Evolutionary conservation across 2,797 vertebrate genomes (phyloP).

Genomic region (Eleutherodactylus coqui): DNA sequence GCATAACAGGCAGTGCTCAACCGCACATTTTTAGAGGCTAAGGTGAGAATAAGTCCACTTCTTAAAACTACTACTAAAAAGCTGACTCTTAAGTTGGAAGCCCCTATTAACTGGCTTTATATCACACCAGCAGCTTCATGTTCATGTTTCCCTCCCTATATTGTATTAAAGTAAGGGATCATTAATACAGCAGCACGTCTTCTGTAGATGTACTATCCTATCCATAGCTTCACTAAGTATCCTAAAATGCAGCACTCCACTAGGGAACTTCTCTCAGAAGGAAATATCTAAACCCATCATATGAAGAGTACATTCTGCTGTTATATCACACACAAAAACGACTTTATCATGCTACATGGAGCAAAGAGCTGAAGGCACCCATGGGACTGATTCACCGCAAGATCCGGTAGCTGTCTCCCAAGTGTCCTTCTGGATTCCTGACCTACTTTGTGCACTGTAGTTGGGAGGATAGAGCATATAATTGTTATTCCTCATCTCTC

Average conservation of each 20-base stretch:
- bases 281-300: not conserved
- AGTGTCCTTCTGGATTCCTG: slow-evolving; percentile 60
- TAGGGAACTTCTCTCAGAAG: not conserved
- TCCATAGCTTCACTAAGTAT: not conserved
- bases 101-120: not conserved
- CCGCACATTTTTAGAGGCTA: not conserved
- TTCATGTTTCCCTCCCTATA: not conserved
- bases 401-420: slow-evolving; percentile 40
- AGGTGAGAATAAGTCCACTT: slow-evolving; percentile 1
- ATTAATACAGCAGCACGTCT: not conserved
- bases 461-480: slow-evolving; percentile 7
- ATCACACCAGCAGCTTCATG: not conserved
- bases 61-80: not conserved
- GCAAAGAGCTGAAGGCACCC: slow-evolving; percentile 33
- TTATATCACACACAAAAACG: slow-evolving; percentile 50
- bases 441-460: slow-evolving; percentile 58
- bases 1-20: slow-evolving; percentile 43
- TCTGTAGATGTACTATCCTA: not conserved
- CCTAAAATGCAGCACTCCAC: not conserved
- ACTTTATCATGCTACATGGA: slow-evolving; percentile 44
- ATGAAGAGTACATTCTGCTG: slow-evolving; percentile 2
- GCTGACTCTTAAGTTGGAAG: not conserved
- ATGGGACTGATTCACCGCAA: slow-evolving; percentile 53
- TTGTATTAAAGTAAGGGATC: not conserved
- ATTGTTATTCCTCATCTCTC: slow-evolving; percentile 10